Conservation (phyloP, 2,797 vertebrate species). For the Hapalemur alaotrensis region DNA sequence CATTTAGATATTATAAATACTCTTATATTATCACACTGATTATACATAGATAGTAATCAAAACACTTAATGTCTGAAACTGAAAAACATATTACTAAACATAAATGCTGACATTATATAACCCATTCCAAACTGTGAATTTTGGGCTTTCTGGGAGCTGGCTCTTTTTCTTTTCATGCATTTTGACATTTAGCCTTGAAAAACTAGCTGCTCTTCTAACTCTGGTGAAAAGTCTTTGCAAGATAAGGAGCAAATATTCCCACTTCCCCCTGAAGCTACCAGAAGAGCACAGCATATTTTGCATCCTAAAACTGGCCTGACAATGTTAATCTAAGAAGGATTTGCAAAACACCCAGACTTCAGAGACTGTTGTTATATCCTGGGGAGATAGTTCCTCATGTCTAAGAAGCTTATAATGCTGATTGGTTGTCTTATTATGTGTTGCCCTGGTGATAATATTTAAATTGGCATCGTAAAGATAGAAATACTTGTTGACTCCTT, state of each 20-base stretch:
- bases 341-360: neutral
- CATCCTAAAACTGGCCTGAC: neutral
- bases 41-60: neutral
- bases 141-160: neutral
- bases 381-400: neutral
- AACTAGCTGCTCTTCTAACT: neutral
- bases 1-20: neutral
- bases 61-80: neutral
- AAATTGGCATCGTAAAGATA: constrained; percentile 44
- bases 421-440: neutral
- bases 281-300: constrained; percentile 21
- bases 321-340: constrained; percentile 29
- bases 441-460: constrained; percentile 26
- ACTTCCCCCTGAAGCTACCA: neutral
- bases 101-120: neutral
- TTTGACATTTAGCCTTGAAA: constrained; percentile 31
- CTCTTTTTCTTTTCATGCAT: neutral
- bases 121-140: neutral
- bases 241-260: constrained; percentile 3
- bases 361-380: neutral
- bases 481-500: constrained; percentile 48
- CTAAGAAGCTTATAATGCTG: neutral
- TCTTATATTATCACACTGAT: neutral
- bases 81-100: neutral
- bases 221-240: neutral